A percentile compares a stretch with the other conserved stretches of the same genome.
These are phyloP conservation scores for Vannuccia rotundouncinata DNA, from an alignment of 2,888 invertebrate genomes.

Conservation along the genomic window DNA sequence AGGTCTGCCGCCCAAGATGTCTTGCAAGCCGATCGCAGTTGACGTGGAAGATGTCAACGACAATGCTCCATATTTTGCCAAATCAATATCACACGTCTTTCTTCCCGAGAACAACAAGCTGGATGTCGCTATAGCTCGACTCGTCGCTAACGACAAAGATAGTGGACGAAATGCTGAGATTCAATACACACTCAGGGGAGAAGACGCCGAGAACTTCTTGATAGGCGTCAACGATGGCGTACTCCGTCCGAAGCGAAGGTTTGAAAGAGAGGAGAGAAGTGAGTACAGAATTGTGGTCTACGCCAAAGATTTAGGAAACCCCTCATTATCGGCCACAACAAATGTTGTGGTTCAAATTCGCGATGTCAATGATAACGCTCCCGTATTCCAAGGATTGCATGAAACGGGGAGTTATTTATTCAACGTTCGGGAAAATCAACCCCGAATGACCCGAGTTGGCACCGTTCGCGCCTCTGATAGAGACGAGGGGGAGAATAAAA, in stretches of 20 bases:
- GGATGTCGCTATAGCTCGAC: background rate
- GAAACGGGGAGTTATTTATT: slow-evolving; percentile 20
- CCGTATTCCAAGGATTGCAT: slow-evolving; percentile 22
- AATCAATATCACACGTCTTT: background rate
- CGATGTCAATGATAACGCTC: slow-evolving; percentile 29
- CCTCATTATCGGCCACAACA: background rate
- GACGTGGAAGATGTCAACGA: slow-evolving; percentile 32
- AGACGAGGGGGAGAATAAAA: slow-evolving; percentile 5
- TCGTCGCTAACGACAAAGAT: background rate
- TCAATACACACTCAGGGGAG: background rate
- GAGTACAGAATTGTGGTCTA: background rate
- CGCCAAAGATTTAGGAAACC: slow-evolving; percentile 16
- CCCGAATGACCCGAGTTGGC: background rate
- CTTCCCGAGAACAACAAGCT: slow-evolving; percentile 24
- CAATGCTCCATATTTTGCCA: slow-evolving; percentile 16
- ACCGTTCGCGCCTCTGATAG: background rate
- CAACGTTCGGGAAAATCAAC: slow-evolving; percentile 25
- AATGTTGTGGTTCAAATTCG: background rate
- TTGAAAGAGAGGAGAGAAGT: background rate
- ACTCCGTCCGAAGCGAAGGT: background rate
- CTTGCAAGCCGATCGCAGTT: background rate
- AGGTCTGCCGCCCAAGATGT: background rate
- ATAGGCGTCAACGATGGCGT: background rate
- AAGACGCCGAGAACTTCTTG: background rate
- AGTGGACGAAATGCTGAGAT: slow-evolving; percentile 21